Evolutionary conservation across 2,113 vertebrate species (phyloP).

Genomic region (Salvator merianae): DNA sequence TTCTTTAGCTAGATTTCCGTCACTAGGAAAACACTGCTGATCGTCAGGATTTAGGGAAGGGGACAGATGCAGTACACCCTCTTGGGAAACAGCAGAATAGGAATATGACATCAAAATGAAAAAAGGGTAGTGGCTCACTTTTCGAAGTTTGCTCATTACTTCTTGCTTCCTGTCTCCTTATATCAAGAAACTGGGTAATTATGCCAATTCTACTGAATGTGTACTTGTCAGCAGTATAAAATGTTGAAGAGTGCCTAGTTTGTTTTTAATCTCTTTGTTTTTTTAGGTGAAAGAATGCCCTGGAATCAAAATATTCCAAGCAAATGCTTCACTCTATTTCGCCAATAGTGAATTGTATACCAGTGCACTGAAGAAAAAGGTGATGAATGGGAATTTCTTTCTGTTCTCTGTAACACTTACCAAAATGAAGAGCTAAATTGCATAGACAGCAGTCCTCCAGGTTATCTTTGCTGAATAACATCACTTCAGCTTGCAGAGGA

Average conservation of each 20-base stretch:
- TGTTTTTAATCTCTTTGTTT: slow-evolving; percentile 20
- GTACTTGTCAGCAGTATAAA: not conserved
- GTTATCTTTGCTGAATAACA: not conserved
- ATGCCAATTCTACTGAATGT: not conserved
- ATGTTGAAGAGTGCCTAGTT: not conserved
- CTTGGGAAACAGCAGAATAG: no score
- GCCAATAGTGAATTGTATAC: slow-evolving; percentile 93
- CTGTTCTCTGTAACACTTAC: not conserved
- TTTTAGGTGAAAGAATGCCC: slow-evolving; percentile 83
- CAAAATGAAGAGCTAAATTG: slow-evolving; percentile 3
- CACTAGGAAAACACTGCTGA: not conserved
- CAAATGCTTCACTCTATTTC: slow-evolving; percentile 93
- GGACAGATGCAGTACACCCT: no score
- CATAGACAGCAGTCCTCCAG: not conserved
- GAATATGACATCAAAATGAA: not conserved
- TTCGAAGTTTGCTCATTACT: not conserved
- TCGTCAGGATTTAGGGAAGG: no score
- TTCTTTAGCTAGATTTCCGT: no score
- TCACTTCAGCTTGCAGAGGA: not conserved
- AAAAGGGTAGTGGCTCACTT: not conserved
- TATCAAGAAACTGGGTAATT: no score
- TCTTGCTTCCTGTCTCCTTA: no score
- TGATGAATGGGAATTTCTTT: slow-evolving; percentile 66
- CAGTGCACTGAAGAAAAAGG: slow-evolving; percentile 88
- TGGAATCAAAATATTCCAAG: slow-evolving; percentile 97